Evolutionary conservation across 2,113 vertebrate genomes (phyloP).

Genomic region (Otus sunia): DNA sequence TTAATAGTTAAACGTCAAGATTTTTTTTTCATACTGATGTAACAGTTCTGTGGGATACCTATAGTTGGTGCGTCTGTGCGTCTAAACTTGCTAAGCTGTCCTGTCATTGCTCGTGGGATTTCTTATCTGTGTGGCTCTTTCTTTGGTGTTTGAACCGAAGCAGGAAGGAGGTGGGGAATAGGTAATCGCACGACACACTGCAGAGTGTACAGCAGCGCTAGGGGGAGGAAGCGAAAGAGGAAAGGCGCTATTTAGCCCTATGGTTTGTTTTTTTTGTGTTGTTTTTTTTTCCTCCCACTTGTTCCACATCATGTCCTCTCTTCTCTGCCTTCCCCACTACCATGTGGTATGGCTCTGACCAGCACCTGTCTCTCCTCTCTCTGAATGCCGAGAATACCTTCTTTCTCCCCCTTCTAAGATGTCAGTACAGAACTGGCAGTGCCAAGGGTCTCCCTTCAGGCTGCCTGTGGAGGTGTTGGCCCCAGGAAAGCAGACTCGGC

Average conservation of each 20-base stretch:
- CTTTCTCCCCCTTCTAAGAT: background rate
- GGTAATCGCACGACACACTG: background rate
- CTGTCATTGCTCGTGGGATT: background rate
- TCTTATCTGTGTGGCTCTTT: slow-evolving; percentile 12
- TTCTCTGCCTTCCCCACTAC: background rate
- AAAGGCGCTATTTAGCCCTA: background rate
- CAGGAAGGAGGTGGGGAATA: background rate
- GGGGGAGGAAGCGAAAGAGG: background rate
- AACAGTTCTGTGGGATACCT: background rate
- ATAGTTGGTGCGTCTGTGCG: background rate
- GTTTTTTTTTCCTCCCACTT: background rate
- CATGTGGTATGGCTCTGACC: background rate
- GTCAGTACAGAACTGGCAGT: background rate
- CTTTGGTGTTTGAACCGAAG: background rate
- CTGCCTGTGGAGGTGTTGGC: background rate
- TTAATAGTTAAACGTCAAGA: slow-evolving; percentile 32
- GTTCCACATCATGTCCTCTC: background rate
- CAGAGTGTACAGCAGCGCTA: background rate
- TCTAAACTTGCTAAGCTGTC: background rate
- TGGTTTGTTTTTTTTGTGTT: fast-evolving
- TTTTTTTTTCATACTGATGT: slow-evolving; percentile 14
- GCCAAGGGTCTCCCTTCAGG: background rate
- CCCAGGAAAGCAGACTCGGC: background rate
- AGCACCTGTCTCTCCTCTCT: background rate
- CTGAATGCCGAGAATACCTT: background rate